Evolutionary conservation across 1,140 invertebrate species (phyloP).

Genomic region (Penaeus chinensis): DNA sequence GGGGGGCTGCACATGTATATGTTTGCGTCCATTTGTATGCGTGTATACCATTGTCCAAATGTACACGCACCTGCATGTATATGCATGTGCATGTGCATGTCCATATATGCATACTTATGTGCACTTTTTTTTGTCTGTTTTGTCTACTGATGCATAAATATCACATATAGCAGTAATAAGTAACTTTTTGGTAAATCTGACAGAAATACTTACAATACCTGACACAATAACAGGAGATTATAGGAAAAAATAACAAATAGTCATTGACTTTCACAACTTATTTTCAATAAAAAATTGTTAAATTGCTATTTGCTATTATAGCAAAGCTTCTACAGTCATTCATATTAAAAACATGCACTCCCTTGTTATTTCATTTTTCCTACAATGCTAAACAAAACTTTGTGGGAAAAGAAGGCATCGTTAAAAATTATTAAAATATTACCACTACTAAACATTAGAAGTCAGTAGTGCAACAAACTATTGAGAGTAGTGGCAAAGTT

Average conservation of each 20-base stretch:
- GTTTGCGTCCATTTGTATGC: background rate
- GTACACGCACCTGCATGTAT: background rate
- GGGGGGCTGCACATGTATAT: background rate
- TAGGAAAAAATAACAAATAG: too few relatives aligned
- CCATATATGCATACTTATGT: background rate
- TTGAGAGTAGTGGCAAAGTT: background rate
- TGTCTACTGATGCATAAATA: background rate
- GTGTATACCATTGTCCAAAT: background rate
- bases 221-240: too few relatives aligned
- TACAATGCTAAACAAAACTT: too few relatives aligned
- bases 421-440: too few relatives aligned
- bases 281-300: background rate
- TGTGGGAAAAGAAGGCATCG: too few relatives aligned
- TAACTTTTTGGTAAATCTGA: background rate
- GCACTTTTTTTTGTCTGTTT: background rate
- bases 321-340: background rate
- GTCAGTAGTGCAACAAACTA: slow-evolving; percentile 3
- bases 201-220: too few relatives aligned
- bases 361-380: too few relatives aligned
- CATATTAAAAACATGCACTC: too few relatives aligned
- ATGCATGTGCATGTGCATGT: background rate
- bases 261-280: background rate
- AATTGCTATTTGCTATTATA: background rate
- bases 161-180: background rate
- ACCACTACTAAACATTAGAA: background rate